Evolutionary conservation across 2,113 vertebrate species (phyloP), one percentile per base, ranked within the genome.

Genomic region (Lynx canadensis): DNA sequence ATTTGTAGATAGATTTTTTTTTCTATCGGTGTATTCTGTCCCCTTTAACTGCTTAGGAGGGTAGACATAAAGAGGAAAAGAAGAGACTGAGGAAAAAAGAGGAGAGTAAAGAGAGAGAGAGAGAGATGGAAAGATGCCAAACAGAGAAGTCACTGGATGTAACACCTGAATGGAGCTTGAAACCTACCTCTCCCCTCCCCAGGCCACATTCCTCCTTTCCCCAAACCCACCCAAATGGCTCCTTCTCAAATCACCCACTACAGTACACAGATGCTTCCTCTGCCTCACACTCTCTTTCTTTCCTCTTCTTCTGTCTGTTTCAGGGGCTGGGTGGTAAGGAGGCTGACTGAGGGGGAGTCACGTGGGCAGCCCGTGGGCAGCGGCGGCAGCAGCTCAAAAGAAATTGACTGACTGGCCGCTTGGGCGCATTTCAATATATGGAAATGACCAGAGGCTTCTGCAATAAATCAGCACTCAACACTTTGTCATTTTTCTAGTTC

Each of bases 351-450:
- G 95, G 87, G 97, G 92, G 96, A 88, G 98, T 99, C 99, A 99
- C 98, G 98, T 98, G 99, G 97, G 95, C 97, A 97, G 98, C 98
- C 98, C 98, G 97, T 98, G 99, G 98, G 98, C 98, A 81, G 89
- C 84, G 38, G 87, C 95, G 50, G 98, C 98, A 38, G 98, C 98
- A 97, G 98, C 98, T 98, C 93, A 96, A 96, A 98, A 99, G 98
- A 98, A 99, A 99, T 98, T 99, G 99, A 99, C 98, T 98, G 98
- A 99, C 99, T 99, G 99, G 98, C 98, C 98, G 98, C 98, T 98
- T 98, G 98, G 99, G 98, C 98, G 98, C 98, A 98, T 99, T 99
- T 99, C 99, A 97, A 99, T 98, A 99, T 99, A 99, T 99, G 99
- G 98, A 99, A 99, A 99, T 99, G 99, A 99, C 99, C 99, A 95